These are phyloP conservation scores for Acronicta psi DNA, from an alignment of 2,888 invertebrate species.

Conservation along the genomic window DNA sequence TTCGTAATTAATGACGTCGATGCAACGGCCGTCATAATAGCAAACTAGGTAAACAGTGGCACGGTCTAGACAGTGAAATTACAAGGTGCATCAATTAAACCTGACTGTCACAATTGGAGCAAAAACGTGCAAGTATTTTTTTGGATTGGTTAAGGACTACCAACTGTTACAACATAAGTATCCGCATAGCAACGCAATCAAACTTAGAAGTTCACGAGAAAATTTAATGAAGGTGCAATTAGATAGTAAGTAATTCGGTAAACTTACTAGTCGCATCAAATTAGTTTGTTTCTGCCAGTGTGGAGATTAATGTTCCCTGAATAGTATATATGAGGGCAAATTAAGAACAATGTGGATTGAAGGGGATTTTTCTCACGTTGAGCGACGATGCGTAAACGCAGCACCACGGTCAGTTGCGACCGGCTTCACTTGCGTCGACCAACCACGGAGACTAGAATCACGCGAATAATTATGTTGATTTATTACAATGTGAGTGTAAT, in stretches of 20 bases:
- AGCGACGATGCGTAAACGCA: slow-evolving; percentile 80
- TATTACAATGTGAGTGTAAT: slow-evolving; percentile 53
- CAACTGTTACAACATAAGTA: slow-evolving; percentile 16
- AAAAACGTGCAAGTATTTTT: slow-evolving; percentile 62
- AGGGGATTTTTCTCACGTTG: slow-evolving; percentile 82
- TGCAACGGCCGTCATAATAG: slow-evolving; percentile 62
- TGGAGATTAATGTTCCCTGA: slow-evolving; percentile 58
- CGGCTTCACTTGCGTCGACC: slow-evolving; percentile 68
- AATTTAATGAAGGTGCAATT: slow-evolving; percentile 12
- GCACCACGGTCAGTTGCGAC: slow-evolving; percentile 79
- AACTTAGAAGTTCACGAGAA: slow-evolving; percentile 7
- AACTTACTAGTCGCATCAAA: slow-evolving; percentile 17
- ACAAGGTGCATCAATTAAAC: slow-evolving; percentile 74
- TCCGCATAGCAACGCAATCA: neutral
- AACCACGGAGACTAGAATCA: slow-evolving; percentile 72
- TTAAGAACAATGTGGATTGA: slow-evolving; percentile 77
- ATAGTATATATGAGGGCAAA: slow-evolving; percentile 73
- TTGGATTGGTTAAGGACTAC: slow-evolving; percentile 28
- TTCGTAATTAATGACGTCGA: slow-evolving; percentile 66
- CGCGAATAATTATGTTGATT: slow-evolving; percentile 60
- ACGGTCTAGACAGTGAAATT: slow-evolving; percentile 78
- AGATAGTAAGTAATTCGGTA: slow-evolving; percentile 12
- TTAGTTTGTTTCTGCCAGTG: slow-evolving; percentile 32
- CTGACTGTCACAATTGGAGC: slow-evolving; percentile 71
- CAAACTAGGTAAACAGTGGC: slow-evolving; percentile 63